Evolutionary conservation across 1,140 invertebrate species (phyloP), one percentile per base, ranked within the genome.

Genomic region (Drosophila sp.): DNA sequence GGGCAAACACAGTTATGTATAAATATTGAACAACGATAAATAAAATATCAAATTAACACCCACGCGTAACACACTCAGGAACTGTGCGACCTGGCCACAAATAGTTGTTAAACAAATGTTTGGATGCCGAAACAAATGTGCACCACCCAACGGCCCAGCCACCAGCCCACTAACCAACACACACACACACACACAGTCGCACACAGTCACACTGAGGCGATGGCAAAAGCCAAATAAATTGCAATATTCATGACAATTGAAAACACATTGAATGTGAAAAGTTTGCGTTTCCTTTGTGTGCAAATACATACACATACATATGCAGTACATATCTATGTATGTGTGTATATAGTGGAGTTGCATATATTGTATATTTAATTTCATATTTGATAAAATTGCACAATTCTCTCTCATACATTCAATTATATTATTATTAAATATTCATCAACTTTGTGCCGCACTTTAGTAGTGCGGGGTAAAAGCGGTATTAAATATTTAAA

Each of bases 31-130:
- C 62, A 80, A 78, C 73, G 79, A 87, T 87, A 89, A 89, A 89
- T 89, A 89, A 89, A 89, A 89, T 89, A 89, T 89, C 74, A 89
- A 89, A 89, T 89, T 87, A 89, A 84, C 84, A 87, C 84, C 84
- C 75, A 58, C 38, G 30, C 44, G 23, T 27, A 50, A 50, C 44
- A 50, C 44, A 50, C 44, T 50, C 60, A 44, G 55, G 23, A 72
- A 47, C 54, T 3, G 63, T 63, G 68, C 72, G 67, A 79, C 76
- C 68, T 62, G 70, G 76, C 75, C 75, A 72, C 76, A 79, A 79
- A 79, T 79, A 73, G 60, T 77, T 78, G 75, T 78, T 78, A 78
- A 77, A 77, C 75, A 78, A 77, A 78, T 77, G 75, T 77, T 78
- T 77, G 67, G 67, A 57, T 62, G 67, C 75, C 66, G 66, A 71